Evolutionary conservation across 2,888 invertebrate species (phyloP), one percentile per base, ranked within the genome.

Genomic region (Hyalella azteca): DNA sequence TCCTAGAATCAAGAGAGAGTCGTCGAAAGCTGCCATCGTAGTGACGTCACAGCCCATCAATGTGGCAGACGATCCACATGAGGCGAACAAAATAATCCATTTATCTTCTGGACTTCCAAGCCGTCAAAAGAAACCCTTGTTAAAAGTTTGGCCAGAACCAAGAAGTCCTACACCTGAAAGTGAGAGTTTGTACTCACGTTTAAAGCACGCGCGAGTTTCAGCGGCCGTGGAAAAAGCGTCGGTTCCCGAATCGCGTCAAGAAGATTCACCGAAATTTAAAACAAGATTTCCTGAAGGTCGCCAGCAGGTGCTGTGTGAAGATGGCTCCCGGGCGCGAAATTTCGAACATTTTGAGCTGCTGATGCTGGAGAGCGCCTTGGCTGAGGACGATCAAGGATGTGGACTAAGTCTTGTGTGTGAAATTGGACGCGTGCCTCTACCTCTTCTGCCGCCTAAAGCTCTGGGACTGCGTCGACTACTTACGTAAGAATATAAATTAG

Each of bases 331-430:
- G 45, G 75, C 41, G 0, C 40, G 75, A 5, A 41, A 75, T 26
- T 75, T 75, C 29, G 75, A 75, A 13, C 22, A 41, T 3, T 75
- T 75, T 39, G 45, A 41, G n/a, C 41, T 45, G 15, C n/a, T 75
- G 75, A 75, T 75, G 75, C 45, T 75, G 22, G 40, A 41, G 26
- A 75, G 41, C 19, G 75, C 75, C 5, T 22, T 75, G 29, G 45
- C 75, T 22, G 75, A 75, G 19, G 75, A 75, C 22, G 40, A 41
- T 26, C 19, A 41, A 13, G 45, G 40, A 22, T 75, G 75, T n/a
- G 75, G 45, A 26, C 22, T 26, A 29, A 75, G 75, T 45, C 22
- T 75, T n/a, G 41, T 75, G 19, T 75, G 75, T 41, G 41, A 45
- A 39, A 45, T 75, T 26, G 75, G 75, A 19, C 0, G 75, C 1